phyloP scores from a whole-genome alignment of 1,140 invertebrate genomes.

The Philopotamus ludificatus region DNA sequence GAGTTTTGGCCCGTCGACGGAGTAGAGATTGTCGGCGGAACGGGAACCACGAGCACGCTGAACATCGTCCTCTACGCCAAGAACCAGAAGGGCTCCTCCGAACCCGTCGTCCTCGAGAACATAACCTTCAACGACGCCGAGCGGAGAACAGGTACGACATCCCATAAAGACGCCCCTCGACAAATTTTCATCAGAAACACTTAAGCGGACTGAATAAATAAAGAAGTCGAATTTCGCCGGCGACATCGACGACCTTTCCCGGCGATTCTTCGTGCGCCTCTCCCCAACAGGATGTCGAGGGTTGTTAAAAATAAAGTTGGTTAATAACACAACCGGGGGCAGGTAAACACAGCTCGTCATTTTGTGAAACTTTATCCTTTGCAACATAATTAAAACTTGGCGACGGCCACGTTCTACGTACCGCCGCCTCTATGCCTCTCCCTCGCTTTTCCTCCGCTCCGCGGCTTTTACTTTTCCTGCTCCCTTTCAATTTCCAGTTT shows the following conservation, averaged over 20 bases:
- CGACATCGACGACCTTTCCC: not conserved
- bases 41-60: conserved; percentile 60
- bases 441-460: not conserved
- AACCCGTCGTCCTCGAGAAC: conserved; percentile 76
- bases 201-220: conserved; percentile 17
- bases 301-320: conserved; percentile 26
- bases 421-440: not conserved
- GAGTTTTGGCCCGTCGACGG: conserved; percentile 63
- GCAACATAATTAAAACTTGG: conserved; percentile 30
- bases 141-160: conserved; percentile 78
- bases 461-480: not conserved
- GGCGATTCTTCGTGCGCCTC: not conserved
- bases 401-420: not conserved
- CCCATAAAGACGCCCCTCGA: too few species aligned
- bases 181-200: conserved; percentile 15
- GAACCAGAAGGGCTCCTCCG: conserved; percentile 84
- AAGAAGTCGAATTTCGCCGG: conserved; percentile 19
- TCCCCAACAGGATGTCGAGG: not conserved
- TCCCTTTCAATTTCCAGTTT: not conserved
- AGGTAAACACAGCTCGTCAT: conserved; percentile 17
- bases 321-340: conserved; percentile 21
- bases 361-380: conserved; percentile 15
- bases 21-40: conserved; percentile 44
- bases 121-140: conserved; percentile 84
- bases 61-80: conserved; percentile 78